Evolutionary conservation across 2,797 vertebrate genomes (phyloP).

Genomic region (Artibeus lituratus): DNA sequence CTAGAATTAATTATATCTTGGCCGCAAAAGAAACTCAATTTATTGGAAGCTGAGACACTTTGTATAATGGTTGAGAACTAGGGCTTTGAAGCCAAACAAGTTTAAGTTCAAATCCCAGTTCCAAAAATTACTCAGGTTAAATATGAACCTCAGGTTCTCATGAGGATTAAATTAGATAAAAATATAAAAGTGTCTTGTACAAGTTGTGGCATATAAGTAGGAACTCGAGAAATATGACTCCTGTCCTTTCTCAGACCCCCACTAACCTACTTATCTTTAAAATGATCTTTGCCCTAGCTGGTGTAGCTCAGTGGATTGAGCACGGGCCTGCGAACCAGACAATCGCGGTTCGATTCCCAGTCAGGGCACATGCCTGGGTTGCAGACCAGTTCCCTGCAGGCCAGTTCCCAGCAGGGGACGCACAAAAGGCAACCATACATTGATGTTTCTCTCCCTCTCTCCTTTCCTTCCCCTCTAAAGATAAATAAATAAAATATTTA

Average conservation of each 20-base stretch:
- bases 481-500: too few relatives aligned
- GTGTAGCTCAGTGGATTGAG: too few relatives aligned
- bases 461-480: too few relatives aligned
- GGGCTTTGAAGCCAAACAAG: background rate
- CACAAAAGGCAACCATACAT: too few relatives aligned
- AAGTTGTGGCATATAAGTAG: background rate
- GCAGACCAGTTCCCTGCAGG: too few relatives aligned
- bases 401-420: too few relatives aligned
- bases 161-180: background rate
- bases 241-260: background rate
- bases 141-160: background rate
- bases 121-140: background rate
- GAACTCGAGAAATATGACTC: background rate
- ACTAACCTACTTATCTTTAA: background rate
- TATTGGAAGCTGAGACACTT: background rate
- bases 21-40: background rate
- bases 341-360: too few relatives aligned
- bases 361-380: too few relatives aligned
- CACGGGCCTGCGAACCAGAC: too few relatives aligned
- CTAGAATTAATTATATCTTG: conserved; percentile 25
- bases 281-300: too few relatives aligned
- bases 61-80: background rate
- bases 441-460: too few relatives aligned
- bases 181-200: background rate
- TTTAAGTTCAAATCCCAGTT: conserved; percentile 16